Evolutionary conservation across 2,888 invertebrate species (phyloP).

Genomic region (Torymus auratus): DNA sequence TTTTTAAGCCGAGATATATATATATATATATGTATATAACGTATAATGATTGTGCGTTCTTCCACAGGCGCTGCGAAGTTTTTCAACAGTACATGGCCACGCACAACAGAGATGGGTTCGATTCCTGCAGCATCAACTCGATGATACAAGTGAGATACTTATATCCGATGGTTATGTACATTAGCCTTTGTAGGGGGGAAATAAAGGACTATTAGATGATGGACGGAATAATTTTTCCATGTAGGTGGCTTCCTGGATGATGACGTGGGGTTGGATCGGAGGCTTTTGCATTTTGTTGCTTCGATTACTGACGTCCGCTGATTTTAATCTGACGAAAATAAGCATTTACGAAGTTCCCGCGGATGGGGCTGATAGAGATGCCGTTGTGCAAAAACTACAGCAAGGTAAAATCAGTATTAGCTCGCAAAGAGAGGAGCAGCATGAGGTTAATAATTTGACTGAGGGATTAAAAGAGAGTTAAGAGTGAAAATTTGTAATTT

Average conservation of each 20-base stretch:
- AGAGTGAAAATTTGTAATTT: no score
- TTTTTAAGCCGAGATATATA: constrained; percentile 13
- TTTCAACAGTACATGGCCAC: constrained; percentile 58
- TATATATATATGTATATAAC: no score
- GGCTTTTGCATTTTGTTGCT: constrained; percentile 62
- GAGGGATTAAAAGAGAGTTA: no score
- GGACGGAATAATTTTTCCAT: constrained; percentile 32
- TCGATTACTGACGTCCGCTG: constrained; percentile 60
- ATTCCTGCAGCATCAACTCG: constrained; percentile 59
- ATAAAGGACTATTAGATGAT: not conserved
- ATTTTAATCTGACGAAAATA: constrained; percentile 65
- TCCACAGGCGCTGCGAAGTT: constrained; percentile 51
- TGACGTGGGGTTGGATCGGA: constrained; percentile 64
- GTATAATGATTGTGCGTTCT: no score
- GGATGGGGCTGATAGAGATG: not conserved
- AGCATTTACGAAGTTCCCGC: constrained; percentile 61
- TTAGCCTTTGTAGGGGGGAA: no score
- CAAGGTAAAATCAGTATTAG: no score
- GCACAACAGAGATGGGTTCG: constrained; percentile 45
- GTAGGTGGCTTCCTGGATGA: constrained; percentile 62
- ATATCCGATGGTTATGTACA: no score
- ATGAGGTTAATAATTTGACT: no score
- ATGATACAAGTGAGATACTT: constrained; percentile 61
- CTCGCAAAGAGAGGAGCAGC: no score
- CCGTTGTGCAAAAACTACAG: not conserved